These are phyloP conservation scores for Labrus mixtus DNA, from an alignment of 2,113 vertebrate genomes.

Conservation along the genomic window DNA sequence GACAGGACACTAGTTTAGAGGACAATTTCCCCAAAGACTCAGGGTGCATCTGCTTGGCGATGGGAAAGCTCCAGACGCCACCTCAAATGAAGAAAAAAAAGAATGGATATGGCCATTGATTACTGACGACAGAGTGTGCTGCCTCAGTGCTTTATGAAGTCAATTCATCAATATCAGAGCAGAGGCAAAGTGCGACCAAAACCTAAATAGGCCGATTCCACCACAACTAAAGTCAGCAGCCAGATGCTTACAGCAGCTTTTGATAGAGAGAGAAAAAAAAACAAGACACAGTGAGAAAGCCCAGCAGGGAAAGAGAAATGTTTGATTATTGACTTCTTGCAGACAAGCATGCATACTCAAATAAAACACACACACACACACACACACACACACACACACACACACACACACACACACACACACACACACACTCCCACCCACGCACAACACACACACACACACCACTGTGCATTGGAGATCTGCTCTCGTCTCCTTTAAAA, in stretches of 20 bases:
- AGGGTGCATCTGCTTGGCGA: slow-evolving; percentile 56
- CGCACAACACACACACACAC: slow-evolving; percentile 8
- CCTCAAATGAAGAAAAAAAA: slow-evolving; percentile 71
- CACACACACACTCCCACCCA: slow-evolving; percentile 8
- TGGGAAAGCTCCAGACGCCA: slow-evolving; percentile 50
- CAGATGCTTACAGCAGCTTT: slow-evolving; percentile 37
- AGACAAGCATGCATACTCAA: slow-evolving; percentile 12
- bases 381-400: slow-evolving; percentile 7
- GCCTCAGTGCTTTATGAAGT: slow-evolving; percentile 81
- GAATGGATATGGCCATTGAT: slow-evolving; percentile 80
- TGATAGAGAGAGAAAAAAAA: slow-evolving; percentile 21
- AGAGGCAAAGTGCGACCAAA: slow-evolving; percentile 48
- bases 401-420: neutral
- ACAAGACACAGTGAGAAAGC: slow-evolving; percentile 30
- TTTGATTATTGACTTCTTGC: slow-evolving; percentile 57
- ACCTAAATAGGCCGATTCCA: slow-evolving; percentile 69
- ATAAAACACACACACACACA: slow-evolving; percentile 2
- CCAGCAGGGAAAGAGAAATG: slow-evolving; percentile 22
- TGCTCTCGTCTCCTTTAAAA: slow-evolving; percentile 46
- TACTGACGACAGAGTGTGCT: slow-evolving; percentile 75
- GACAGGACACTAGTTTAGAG: slow-evolving; percentile 61
- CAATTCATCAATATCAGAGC: slow-evolving; percentile 80
- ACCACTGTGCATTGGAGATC: slow-evolving; percentile 26
- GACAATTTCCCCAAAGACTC: slow-evolving; percentile 65
- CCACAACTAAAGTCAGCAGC: slow-evolving; percentile 46